Evolutionary conservation across 2,113 vertebrate genomes (phyloP).

Genomic region (Nesoenas mayeri): DNA sequence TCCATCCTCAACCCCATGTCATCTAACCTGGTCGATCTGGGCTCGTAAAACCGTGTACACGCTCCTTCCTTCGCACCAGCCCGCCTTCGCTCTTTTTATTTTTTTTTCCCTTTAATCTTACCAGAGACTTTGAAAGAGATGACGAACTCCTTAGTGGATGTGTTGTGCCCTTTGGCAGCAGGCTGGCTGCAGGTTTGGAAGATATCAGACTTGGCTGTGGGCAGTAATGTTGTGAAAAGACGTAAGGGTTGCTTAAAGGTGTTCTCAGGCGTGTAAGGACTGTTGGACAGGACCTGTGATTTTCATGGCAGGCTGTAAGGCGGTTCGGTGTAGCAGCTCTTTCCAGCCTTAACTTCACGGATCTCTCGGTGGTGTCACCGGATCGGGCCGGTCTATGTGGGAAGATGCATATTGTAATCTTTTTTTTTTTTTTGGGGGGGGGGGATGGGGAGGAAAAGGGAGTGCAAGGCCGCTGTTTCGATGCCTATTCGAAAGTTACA

Average conservation of each 20-base stretch:
- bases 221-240: conserved; percentile 75
- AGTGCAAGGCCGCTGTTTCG: neutral
- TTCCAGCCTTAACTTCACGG: neutral
- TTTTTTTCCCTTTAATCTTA: neutral
- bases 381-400: neutral
- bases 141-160: conserved; percentile 62
- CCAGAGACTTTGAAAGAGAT: conserved; percentile 68
- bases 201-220: conserved; percentile 72
- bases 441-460: neutral
- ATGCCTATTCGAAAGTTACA: conserved; percentile 26
- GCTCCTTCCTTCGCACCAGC: neutral
- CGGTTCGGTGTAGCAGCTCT: neutral
- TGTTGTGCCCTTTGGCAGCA: conserved; percentile 59
- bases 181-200: conserved; percentile 57
- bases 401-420: neutral
- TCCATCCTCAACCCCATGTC: conserved; percentile 99
- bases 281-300: neutral
- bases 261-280: neutral
- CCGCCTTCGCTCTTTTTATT: accelerated
- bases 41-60: conserved; percentile 83
- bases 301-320: neutral
- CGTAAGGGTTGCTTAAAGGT: conserved; percentile 63
- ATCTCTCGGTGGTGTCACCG: neutral
- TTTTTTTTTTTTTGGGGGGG: neutral
- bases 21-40: conserved; percentile 95